These are phyloP conservation scores for Harpagifer antarcticus DNA, from an alignment of 2,797 vertebrate species.

Conservation along the genomic window DNA sequence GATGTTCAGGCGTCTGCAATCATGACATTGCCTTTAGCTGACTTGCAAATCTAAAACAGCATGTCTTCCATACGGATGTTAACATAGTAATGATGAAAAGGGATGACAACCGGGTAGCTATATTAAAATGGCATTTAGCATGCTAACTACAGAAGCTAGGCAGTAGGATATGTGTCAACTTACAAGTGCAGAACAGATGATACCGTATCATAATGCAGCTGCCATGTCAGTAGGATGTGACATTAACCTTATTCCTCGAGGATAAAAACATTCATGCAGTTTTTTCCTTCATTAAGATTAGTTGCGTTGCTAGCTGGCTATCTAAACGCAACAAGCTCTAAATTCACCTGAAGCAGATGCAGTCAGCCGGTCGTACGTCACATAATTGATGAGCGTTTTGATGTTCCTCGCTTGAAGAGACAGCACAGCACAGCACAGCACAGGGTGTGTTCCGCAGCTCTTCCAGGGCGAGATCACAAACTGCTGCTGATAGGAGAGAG, in stretches of 20 bases:
- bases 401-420: slow-evolving; percentile 20
- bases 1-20: not conserved
- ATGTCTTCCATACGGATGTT: not conserved
- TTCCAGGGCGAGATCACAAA: slow-evolving; percentile 40
- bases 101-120: not conserved
- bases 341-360: slow-evolving; percentile 57
- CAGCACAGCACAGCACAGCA: not conserved
- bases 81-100: not conserved
- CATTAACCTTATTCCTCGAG: not conserved
- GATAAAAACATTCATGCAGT: slow-evolving; percentile 5
- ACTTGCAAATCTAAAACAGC: not conserved
- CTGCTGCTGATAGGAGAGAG: slow-evolving; percentile 38
- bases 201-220: not conserved
- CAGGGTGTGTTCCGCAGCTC: slow-evolving; percentile 52
- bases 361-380: slow-evolving; percentile 59
- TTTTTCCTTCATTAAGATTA: not conserved
- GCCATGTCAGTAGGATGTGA: slow-evolving; percentile 7
- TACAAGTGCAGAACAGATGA: not conserved
- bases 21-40: slow-evolving; percentile 3
- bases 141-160: slow-evolving; percentile 19
- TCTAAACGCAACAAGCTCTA: slow-evolving; percentile 16
- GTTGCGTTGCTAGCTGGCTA: slow-evolving; percentile 42
- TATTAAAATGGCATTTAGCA: slow-evolving; percentile 16
- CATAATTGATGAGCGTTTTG: slow-evolving; percentile 38
- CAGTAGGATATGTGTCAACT: not conserved